Evolutionary conservation across 2,888 invertebrate species (phyloP).

Genomic region (Nomada ruficornis): DNA sequence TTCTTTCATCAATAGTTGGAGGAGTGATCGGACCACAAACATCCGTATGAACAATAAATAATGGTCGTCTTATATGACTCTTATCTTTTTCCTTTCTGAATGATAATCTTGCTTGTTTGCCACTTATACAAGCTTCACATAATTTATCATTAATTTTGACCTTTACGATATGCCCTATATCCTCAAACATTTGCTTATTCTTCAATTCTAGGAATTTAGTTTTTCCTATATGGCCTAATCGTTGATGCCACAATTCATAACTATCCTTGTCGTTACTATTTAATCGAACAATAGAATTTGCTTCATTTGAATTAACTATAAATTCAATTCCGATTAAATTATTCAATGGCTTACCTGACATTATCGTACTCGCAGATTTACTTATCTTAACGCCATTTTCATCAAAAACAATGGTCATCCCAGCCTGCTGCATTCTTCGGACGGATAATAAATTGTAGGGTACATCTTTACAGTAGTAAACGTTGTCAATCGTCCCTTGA

Average conservation of each 20-base stretch:
- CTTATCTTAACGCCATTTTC: constrained; percentile 4
- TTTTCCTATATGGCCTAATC: not conserved
- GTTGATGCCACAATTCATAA: constrained; percentile 8
- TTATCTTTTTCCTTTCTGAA: not conserved
- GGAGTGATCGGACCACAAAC: not conserved
- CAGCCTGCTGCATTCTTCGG: not conserved
- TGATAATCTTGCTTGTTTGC: not conserved
- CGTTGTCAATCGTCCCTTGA: not conserved
- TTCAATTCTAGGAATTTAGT: not conserved
- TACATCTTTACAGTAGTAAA: constrained; percentile 9
- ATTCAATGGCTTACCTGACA: constrained; percentile 11
- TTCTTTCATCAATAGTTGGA: no score
- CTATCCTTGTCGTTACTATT: not conserved
- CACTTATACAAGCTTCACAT: not conserved
- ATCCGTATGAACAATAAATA: not conserved
- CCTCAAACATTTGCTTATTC: not conserved
- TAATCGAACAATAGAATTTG: not conserved
- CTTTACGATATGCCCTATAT: not conserved
- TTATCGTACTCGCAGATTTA: not conserved
- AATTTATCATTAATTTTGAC: not conserved
- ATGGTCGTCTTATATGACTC: not conserved
- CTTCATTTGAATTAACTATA: not conserved
- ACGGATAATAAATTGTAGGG: constrained; percentile 19
- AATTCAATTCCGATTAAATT: not conserved
- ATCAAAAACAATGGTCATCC: not conserved